These are phyloP conservation scores for Aratinga solstitialis DNA, from an alignment of 2,797 vertebrate species.

Conservation along the genomic window DNA sequence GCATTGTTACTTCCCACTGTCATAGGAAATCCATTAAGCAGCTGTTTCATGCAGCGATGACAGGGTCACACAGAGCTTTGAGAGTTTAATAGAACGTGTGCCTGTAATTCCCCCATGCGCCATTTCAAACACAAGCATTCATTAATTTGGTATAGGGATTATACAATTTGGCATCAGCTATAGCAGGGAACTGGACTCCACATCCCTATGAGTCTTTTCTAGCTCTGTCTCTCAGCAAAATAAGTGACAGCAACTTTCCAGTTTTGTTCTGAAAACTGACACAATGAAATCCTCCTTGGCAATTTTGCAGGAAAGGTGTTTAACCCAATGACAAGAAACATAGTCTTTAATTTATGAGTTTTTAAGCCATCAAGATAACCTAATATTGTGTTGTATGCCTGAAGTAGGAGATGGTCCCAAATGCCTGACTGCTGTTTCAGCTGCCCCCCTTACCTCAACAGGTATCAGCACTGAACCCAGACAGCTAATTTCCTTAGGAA, in stretches of 20 bases:
- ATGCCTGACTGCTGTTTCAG: not conserved
- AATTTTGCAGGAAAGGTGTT: not conserved
- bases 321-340: not conserved
- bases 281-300: not conserved
- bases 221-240: not conserved
- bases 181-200: not conserved
- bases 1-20: not conserved
- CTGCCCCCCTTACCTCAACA: not conserved
- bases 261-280: not conserved
- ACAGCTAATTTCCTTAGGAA: not conserved
- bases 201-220: not conserved
- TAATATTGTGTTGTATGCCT: not conserved
- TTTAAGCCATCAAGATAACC: not conserved
- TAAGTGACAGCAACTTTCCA: not conserved
- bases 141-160: conserved; percentile 17
- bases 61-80: conserved; percentile 25
- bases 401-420: not conserved
- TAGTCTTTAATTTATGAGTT: not conserved
- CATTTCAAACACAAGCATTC: conserved; percentile 13
- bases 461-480: not conserved
- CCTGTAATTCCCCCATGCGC: not conserved
- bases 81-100: conserved; percentile 29
- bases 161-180: not conserved
- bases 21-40: not conserved
- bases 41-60: not conserved